Evolutionary conservation across 1,140 invertebrate genomes (phyloP).

Genomic region (Hesperophylax magnus): DNA sequence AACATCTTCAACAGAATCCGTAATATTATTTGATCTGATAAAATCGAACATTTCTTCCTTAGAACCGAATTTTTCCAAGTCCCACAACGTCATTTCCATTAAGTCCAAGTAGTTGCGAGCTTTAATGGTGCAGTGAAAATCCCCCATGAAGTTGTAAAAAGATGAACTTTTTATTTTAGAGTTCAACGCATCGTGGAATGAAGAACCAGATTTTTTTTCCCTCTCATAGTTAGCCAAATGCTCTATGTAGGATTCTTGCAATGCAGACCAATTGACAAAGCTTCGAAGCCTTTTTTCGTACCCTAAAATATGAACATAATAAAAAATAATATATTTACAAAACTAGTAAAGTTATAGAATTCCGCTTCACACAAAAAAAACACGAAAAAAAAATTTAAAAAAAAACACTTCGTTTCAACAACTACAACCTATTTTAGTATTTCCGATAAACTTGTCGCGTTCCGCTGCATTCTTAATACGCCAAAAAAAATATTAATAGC

Average conservation of each 20-base stretch:
- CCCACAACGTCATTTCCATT: conserved; percentile 63
- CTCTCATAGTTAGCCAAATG: background rate
- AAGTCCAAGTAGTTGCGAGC: conserved; percentile 64
- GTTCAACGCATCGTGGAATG: conserved; percentile 61
- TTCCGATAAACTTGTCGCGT: no score
- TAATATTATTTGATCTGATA: conserved; percentile 61
- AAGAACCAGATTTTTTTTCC: background rate
- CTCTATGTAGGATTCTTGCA: conserved; percentile 5
- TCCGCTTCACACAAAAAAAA: no score
- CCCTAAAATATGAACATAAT: conserved; percentile 1
- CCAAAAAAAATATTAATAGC: no score
- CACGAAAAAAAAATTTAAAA: no score
- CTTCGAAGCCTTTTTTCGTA: conserved; percentile 23
- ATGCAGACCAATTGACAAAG: background rate
- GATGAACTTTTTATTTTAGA: conserved; percentile 63
- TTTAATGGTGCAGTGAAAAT: conserved; percentile 59
- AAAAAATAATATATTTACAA: no score
- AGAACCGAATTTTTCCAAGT: conserved; percentile 63
- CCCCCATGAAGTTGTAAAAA: conserved; percentile 61
- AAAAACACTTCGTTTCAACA: no score
- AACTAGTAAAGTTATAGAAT: no score
- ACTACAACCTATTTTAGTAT: no score
- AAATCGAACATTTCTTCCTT: conserved; percentile 63
- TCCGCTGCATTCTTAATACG: no score
- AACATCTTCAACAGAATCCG: conserved; percentile 61